Conservation (phyloP, 2,113 vertebrate genomes). For the Paradisaea rubra region DNA sequence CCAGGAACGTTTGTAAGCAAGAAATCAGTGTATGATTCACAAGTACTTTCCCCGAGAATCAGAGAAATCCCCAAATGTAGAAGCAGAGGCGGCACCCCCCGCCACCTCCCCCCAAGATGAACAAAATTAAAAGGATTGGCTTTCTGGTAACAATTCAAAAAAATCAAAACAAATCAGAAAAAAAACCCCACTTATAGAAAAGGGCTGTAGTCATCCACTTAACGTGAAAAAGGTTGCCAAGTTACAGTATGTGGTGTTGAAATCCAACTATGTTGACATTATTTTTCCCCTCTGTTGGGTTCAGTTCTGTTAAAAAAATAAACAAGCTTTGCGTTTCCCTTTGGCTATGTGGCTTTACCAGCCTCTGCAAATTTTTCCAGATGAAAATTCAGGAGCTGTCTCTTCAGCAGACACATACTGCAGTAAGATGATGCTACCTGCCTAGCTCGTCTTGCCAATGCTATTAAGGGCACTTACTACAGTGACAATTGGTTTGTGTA, state of each 20-base stretch:
- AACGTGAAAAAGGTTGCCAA: background rate
- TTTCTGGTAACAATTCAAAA: background rate
- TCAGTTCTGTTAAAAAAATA: slow-evolving; percentile 7
- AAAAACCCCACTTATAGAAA: background rate
- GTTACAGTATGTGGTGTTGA: background rate
- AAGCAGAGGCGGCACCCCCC: background rate
- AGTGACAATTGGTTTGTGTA: background rate
- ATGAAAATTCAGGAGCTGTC: background rate
- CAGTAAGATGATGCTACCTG: background rate
- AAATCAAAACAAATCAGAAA: background rate
- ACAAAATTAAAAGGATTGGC: background rate
- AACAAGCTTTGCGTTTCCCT: slow-evolving; percentile 13
- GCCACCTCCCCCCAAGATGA: background rate
- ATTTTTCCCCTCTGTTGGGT: background rate
- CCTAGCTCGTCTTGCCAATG: background rate
- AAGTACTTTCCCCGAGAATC: background rate
- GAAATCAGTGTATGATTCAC: background rate
- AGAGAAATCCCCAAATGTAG: background rate
- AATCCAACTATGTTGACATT: background rate
- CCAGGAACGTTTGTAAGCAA: background rate
- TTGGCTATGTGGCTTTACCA: background rate
- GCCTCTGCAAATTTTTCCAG: background rate
- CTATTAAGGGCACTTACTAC: background rate
- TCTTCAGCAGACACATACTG: background rate
- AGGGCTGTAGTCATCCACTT: background rate